Percentiles rank a stretch among this genome's conserved stretches.
phyloP scores from a whole-genome alignment of 2,797 vertebrate species.

The Gallirallus australis region DNA sequence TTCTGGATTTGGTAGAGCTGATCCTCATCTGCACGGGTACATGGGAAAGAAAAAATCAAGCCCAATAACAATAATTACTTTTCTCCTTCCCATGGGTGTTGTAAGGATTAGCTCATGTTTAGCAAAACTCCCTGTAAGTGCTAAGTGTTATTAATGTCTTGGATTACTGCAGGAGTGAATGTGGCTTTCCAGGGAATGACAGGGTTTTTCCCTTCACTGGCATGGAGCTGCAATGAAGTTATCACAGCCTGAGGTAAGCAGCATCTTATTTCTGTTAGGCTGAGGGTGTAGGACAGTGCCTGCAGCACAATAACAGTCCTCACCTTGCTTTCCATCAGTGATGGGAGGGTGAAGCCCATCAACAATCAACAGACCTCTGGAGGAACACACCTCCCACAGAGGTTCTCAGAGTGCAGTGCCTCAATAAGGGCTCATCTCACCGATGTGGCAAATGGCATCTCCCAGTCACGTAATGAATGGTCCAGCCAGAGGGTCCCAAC shows the following conservation, averaged over 20 bases:
- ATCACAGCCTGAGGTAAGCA: neutral
- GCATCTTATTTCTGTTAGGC: neutral
- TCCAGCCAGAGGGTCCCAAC: accelerated
- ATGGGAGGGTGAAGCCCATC: neutral
- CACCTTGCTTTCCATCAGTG: neutral
- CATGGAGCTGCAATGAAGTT: neutral
- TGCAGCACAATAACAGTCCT: neutral
- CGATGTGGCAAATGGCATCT: neutral
- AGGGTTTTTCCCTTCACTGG: constrained; percentile 1
- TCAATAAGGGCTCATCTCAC: neutral
- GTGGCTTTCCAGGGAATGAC: constrained; percentile 48
- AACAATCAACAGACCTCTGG: no score
- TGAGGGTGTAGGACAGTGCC: neutral
- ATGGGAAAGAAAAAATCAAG: constrained; percentile 18
- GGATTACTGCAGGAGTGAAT: neutral
- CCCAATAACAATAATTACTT: constrained; percentile 27
- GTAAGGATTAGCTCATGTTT: constrained; percentile 64
- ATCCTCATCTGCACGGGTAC: neutral
- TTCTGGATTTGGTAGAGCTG: neutral
- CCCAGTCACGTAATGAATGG: neutral
- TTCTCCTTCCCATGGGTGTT: constrained; percentile 46
- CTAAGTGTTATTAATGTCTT: constrained; percentile 28
- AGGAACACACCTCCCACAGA: accelerated
- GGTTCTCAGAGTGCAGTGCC: neutral
- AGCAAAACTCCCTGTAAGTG: constrained; percentile 35